Conservation (phyloP, 2,888 invertebrate species). For the Lomographa bimaculata region DNA sequence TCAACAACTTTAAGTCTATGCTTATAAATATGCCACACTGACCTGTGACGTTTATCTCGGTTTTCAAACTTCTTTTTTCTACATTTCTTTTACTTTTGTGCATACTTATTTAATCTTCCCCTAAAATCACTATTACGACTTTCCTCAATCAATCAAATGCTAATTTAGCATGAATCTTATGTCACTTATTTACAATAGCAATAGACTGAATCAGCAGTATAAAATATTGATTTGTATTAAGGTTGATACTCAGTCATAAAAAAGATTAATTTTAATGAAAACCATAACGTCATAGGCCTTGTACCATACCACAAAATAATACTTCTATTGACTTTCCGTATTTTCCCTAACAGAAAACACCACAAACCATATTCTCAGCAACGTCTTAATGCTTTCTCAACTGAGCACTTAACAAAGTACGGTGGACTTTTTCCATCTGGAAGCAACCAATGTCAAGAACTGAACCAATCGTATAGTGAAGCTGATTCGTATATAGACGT, state of each 20-base stretch:
- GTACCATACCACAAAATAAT: slow-evolving; percentile 29
- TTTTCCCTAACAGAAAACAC: slow-evolving; percentile 75
- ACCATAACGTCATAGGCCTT: slow-evolving; percentile 21
- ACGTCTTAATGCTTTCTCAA: slow-evolving; percentile 79
- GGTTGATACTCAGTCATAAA: too few species aligned
- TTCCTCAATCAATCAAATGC: too few species aligned
- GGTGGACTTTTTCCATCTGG: slow-evolving; percentile 78
- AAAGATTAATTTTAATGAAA: slow-evolving; percentile 8
- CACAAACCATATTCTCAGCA: slow-evolving; percentile 82
- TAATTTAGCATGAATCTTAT: too few species aligned
- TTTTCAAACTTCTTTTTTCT: slow-evolving; percentile 17
- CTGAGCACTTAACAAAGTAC: slow-evolving; percentile 78
- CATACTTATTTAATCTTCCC: too few species aligned
- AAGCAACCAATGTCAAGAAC: slow-evolving; percentile 74
- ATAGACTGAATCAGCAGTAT: too few species aligned
- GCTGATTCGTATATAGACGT: slow-evolving; percentile 77
- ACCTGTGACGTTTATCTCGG: slow-evolving; percentile 23
- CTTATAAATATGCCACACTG: slow-evolving; percentile 28
- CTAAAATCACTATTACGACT: too few species aligned
- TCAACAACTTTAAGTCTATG: slow-evolving; percentile 9
- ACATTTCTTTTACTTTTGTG: not conserved
- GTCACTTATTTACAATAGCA: too few species aligned
- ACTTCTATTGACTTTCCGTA: slow-evolving; percentile 60
- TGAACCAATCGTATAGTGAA: slow-evolving; percentile 77
- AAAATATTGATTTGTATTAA: too few species aligned